phyloP scores from a whole-genome alignment of 2,888 invertebrate species.

The Drosophila borborema region DNA sequence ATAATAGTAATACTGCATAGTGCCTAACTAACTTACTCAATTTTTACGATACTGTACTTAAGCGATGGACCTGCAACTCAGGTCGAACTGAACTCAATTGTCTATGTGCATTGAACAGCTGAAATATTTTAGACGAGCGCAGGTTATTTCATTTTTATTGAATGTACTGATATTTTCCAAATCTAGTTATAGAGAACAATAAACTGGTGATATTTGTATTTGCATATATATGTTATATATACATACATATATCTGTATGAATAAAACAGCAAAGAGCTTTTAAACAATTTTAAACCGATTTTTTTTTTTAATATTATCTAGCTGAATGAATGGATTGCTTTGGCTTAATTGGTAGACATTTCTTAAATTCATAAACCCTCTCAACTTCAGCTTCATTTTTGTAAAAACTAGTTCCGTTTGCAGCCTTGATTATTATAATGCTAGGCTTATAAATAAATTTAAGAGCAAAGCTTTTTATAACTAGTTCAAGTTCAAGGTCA shows the following conservation, averaged over 20 bases:
- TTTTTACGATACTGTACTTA: conserved; percentile 47
- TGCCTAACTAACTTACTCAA: conserved; percentile 57
- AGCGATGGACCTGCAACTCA: conserved; percentile 34
- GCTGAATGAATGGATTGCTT: too few relatives aligned
- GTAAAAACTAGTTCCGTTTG: too few relatives aligned
- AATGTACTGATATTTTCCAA: conserved; percentile 75
- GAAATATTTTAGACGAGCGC: conserved; percentile 23
- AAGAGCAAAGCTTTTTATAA: neutral
- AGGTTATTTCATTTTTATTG: conserved; percentile 22
- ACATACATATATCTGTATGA: conserved; percentile 8
- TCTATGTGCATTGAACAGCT: conserved; percentile 23
- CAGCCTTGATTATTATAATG: too few relatives aligned
- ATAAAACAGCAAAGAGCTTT: conserved; percentile 42
- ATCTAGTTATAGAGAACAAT: conserved; percentile 71
- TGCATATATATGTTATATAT: conserved; percentile 44
- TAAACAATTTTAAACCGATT: conserved; percentile 19
- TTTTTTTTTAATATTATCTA: neutral
- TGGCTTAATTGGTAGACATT: too few relatives aligned
- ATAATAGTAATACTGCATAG: conserved; percentile 50
- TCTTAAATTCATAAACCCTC: too few relatives aligned
- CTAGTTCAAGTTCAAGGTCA: neutral
- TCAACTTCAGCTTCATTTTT: too few relatives aligned
- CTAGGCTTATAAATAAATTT: too few relatives aligned
- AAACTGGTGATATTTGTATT: conserved; percentile 79
- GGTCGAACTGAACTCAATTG: conserved; percentile 68